Percentiles rank a stretch among this genome's conserved stretches.
Evolutionary conservation across 1,140 invertebrate species (phyloP).

Genomic region (Steinernema khuongi): DNA sequence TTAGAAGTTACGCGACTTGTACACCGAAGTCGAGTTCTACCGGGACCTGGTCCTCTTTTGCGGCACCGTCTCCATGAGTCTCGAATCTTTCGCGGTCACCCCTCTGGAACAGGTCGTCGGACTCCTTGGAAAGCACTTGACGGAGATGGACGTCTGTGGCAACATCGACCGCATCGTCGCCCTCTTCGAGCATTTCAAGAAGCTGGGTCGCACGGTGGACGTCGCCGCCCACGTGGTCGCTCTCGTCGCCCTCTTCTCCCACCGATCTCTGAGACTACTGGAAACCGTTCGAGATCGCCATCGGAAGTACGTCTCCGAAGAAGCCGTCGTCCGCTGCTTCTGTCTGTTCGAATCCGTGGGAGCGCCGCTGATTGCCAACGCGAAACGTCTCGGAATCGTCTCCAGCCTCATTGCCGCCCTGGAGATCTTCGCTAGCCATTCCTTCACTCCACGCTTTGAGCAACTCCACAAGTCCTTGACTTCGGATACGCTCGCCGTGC

Average conservation of each 20-base stretch:
- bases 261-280: neutral
- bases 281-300: neutral
- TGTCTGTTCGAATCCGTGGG: neutral
- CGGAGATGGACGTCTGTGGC: neutral
- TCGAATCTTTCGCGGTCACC: neutral
- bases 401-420: neutral
- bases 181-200: neutral
- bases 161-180: neutral
- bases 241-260: neutral
- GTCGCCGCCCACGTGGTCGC: neutral
- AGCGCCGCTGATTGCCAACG: neutral
- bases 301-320: neutral
- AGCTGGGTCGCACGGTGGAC: neutral
- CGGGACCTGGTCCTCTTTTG: neutral
- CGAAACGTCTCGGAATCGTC: conserved; percentile 1
- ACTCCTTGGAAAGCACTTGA: neutral
- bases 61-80: neutral
- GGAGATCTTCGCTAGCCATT: neutral
- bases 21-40: neutral
- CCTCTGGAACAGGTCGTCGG: neutral
- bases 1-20: neutral
- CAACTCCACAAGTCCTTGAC: neutral
- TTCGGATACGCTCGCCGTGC: neutral
- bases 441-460: neutral
- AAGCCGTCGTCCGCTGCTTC: neutral